These are phyloP conservation scores for Aspidoscelis tigris DNA, from an alignment of 2,113 vertebrate species.

Conservation along the genomic window DNA sequence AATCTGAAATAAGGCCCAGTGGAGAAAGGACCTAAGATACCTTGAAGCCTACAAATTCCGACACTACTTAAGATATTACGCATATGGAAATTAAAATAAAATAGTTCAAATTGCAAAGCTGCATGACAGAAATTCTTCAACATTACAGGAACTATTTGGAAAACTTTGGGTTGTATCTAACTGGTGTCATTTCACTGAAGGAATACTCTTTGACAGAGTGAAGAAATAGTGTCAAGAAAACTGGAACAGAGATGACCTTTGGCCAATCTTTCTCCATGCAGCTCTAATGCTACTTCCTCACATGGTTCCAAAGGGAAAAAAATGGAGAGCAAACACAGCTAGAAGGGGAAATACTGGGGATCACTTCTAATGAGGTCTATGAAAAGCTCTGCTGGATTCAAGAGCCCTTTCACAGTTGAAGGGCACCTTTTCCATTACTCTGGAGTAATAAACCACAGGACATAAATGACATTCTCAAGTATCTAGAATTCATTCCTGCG, in stretches of 20 bases:
- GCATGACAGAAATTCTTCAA: not conserved
- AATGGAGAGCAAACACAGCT: not conserved
- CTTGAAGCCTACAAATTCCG: constrained; percentile 45
- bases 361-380: not conserved
- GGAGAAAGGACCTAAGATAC: constrained; percentile 2
- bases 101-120: constrained; percentile 34
- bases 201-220: not conserved
- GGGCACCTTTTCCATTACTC: not conserved
- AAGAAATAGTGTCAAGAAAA: not conserved
- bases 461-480: constrained; percentile 4
- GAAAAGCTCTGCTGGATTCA: not conserved
- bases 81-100: constrained; percentile 53
- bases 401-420: not conserved
- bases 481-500: constrained; percentile 26
- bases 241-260: not conserved
- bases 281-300: too few species aligned
- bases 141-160: not conserved
- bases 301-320: not conserved
- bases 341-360: not conserved
- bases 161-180: not conserved
- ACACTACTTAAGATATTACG: constrained; percentile 56
- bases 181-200: constrained; percentile 5
- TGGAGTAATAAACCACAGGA: not conserved
- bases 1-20: too few species aligned
- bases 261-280: not conserved